These are phyloP conservation scores for Dendrophyllia cribrosa DNA, from an alignment of 64 coral and sea anemone species.

Conservation along the genomic window DNA sequence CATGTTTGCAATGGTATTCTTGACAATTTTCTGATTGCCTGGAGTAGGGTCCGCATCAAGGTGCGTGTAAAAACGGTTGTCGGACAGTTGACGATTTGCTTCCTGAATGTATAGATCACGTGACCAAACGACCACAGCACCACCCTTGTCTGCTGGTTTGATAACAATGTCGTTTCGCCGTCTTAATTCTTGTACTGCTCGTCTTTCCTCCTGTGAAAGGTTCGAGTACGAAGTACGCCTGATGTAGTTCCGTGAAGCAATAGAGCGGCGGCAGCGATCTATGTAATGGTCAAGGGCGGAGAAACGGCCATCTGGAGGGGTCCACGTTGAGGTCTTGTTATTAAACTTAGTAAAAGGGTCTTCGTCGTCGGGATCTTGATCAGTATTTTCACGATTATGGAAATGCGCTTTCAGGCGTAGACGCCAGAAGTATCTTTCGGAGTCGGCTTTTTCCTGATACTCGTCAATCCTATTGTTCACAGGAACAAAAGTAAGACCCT, in stretches of 20 bases:
- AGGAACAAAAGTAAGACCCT: neutral
- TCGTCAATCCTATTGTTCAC: neutral
- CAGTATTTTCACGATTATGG: too few species aligned
- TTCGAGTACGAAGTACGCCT: too few species aligned
- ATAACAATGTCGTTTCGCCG: constrained; percentile 13
- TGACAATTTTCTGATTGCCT: too few species aligned
- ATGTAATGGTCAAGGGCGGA: too few species aligned
- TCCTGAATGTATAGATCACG: neutral
- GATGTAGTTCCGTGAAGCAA: too few species aligned
- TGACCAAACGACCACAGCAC: constrained; percentile 1
- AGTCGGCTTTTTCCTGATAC: neutral
- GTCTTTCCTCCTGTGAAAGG: neutral
- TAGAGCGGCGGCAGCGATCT: too few species aligned
- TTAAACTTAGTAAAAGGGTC: too few species aligned
- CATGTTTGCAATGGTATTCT: too few species aligned
- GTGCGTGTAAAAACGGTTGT: neutral
- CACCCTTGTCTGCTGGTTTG: constrained; percentile 40
- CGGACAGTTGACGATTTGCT: neutral
- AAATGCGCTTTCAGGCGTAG: neutral
- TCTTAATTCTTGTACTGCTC: neutral
- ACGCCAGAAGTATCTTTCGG: neutral
- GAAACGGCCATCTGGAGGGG: too few species aligned
- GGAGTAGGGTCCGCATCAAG: neutral
- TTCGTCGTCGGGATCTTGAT: too few species aligned
- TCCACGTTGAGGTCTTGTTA: too few species aligned